Evolutionary conservation across 2,113 vertebrate species (phyloP).

Genomic region (Fregata magnificens): DNA sequence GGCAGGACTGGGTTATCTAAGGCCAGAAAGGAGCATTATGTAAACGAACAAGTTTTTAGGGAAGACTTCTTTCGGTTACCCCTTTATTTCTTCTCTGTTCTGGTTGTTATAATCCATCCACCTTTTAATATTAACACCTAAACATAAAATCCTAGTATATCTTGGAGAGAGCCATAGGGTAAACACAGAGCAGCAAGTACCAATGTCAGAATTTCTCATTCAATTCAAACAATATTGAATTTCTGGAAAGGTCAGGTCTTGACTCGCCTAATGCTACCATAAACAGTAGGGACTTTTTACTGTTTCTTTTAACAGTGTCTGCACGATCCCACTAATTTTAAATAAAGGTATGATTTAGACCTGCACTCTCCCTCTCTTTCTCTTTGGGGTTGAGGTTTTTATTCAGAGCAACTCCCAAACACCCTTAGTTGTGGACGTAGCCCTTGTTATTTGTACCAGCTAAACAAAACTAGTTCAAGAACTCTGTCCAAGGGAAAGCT

Average conservation of each 20-base stretch:
- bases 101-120: neutral
- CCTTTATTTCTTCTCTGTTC: neutral
- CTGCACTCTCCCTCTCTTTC: neutral
- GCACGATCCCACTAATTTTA: neutral
- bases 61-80: neutral
- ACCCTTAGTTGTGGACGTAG: neutral
- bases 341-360: neutral
- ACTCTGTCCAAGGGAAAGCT: neutral
- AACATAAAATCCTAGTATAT: neutral
- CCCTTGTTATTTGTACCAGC: neutral
- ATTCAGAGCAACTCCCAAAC: neutral
- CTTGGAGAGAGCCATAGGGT: neutral
- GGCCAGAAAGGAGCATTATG: neutral
- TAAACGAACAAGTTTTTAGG: neutral
- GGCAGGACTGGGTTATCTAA: neutral
- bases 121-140: neutral
- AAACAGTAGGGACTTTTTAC: neutral
- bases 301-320: neutral
- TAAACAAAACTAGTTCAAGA: neutral
- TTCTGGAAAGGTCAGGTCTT: neutral
- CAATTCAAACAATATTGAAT: neutral
- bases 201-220: neutral
- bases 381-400: neutral
- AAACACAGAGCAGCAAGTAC: neutral
- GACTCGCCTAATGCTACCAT: neutral